Evolutionary conservation across 1,140 invertebrate genomes (phyloP).

Genomic region (Drosophila kanapiae): DNA sequence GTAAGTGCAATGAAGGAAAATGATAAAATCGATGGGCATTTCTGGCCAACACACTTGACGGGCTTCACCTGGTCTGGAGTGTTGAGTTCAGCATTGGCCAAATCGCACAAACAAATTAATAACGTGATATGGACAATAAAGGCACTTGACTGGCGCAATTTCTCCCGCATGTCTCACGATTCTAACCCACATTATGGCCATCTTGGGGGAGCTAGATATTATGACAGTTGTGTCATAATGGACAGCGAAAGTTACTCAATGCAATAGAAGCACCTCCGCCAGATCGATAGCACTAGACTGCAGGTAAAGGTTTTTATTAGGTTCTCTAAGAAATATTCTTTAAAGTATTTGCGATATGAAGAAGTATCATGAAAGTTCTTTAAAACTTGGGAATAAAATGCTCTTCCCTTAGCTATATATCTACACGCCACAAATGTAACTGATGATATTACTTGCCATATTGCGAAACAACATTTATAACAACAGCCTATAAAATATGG

Average conservation of each 20-base stretch:
- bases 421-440: too few relatives aligned
- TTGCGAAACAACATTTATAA: too few relatives aligned
- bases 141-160: slow-evolving; percentile 14
- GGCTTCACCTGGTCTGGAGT: slow-evolving; percentile 65
- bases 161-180: neutral
- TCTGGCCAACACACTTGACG: slow-evolving; percentile 50
- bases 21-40: slow-evolving; percentile 80
- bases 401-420: too few relatives aligned
- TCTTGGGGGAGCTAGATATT: slow-evolving; percentile 23
- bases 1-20: slow-evolving; percentile 43
- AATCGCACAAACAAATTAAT: slow-evolving; percentile 73
- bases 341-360: neutral
- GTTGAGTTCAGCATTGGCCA: slow-evolving; percentile 56
- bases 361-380: too few relatives aligned
- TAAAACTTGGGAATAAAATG: too few relatives aligned
- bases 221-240: slow-evolving; percentile 48
- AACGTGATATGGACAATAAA: slow-evolving; percentile 68
- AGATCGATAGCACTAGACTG: slow-evolving; percentile 65
- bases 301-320: neutral
- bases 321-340: neutral
- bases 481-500: too few relatives aligned
- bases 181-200: slow-evolving; percentile 35
- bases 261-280: slow-evolving; percentile 62
- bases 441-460: too few relatives aligned
- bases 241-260: slow-evolving; percentile 74